Conservation (phyloP, 2,797 vertebrate species). For the Hippopotamyrus pictus region DNA sequence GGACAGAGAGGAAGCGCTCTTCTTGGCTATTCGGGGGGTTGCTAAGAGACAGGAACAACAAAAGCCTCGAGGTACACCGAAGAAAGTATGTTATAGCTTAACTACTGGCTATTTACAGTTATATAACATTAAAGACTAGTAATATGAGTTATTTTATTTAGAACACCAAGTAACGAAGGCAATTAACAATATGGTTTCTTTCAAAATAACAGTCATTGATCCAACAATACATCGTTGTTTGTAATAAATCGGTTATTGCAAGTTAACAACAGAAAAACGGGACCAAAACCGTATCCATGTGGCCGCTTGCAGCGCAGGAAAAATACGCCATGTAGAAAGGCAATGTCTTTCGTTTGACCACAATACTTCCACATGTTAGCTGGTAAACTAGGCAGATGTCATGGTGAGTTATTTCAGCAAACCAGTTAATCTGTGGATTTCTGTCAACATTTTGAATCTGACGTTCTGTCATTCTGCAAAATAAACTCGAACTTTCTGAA, state of each 20-base stretch:
- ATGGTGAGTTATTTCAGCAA: neutral
- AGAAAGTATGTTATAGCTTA: neutral
- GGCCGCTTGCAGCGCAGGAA: neutral
- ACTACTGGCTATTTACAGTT: neutral
- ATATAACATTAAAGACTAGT: neutral
- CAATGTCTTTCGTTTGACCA: neutral
- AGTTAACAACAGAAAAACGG: neutral
- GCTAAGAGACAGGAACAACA: conserved; percentile 27
- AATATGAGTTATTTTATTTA: neutral
- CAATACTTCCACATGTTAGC: neutral
- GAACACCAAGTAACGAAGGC: neutral
- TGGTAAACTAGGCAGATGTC: neutral
- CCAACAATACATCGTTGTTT: neutral
- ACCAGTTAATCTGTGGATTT: neutral
- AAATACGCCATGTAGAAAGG: neutral
- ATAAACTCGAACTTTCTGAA: neutral
- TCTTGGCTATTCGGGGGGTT: conserved; percentile 25
- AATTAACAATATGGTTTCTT: neutral
- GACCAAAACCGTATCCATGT: neutral
- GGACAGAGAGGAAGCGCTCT: neutral
- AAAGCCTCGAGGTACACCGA: neutral
- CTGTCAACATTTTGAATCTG: neutral
- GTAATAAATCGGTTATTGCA: neutral
- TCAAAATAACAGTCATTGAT: neutral
- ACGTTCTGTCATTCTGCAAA: neutral